Evolutionary conservation across 1,140 invertebrate genomes (phyloP), one percentile per base, ranked within the genome.

Genomic region (Ylistrum balloti): DNA sequence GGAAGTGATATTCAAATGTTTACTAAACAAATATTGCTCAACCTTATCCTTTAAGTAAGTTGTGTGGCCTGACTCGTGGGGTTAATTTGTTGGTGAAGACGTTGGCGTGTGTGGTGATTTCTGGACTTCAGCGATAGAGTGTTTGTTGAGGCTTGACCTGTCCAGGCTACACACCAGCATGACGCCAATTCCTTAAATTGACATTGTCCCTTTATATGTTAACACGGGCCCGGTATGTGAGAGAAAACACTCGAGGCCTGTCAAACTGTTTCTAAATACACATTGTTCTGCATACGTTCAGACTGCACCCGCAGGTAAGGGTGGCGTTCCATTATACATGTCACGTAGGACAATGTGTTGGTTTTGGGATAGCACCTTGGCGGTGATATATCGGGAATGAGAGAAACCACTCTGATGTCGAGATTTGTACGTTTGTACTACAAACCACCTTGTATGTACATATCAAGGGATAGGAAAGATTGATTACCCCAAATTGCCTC

Each of bases 141-240:
- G 56, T 74, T 74, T 74, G 56, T 74, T 28, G 56, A 74, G 22
- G 56, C 56, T 74, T 74, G 56, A 74, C 56, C 56, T 11, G 56
- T 74, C 56, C 56, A 17, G 20, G 2, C 9, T 9, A 74, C 56
- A 74, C 0, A 74, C 17, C 56, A 74, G 56, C 56, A 28, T 74
- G 56, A 74, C 56, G 56, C 56, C 56, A 74, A n/a, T 74, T 28
- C 3, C 56, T 74, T 7, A 74, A 74, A 74, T 74, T n/a, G 22
- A 74, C 56, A 74, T 74, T 74, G 56, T 74, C n/a, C 56, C 28
- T 74, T 74, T 74, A 74, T n/a, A 74, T 74, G 56, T 74, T 74
- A 74, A 74, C 56, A 74, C n/a, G 3, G 56, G 28, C 22, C 22
- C 56, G 22, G 56, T 28, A n/a, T 74, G 56, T 11, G 56, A 22